Conservation (phyloP, 2,113 vertebrate genomes). For the Recurvirostra avosetta region DNA sequence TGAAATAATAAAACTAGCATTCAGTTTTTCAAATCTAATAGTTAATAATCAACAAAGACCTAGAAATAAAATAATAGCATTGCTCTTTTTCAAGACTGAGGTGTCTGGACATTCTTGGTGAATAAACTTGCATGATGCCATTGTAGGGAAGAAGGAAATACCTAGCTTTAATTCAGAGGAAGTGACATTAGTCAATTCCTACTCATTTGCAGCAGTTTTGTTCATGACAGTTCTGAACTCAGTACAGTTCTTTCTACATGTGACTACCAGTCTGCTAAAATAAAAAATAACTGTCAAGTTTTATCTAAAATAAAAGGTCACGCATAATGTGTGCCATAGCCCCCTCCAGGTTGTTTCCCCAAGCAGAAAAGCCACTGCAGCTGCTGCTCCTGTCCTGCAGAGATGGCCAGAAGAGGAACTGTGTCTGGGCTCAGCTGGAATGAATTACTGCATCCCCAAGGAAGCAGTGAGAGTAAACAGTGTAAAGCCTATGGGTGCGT, state of each 20-base stretch:
- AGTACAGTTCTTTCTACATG: neutral
- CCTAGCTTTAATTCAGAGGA: neutral
- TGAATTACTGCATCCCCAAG: neutral
- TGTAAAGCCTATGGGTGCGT: neutral
- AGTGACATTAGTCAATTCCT: neutral
- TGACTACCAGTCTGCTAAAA: neutral
- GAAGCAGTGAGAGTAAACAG: neutral
- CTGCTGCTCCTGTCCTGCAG: neutral
- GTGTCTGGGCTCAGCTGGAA: conserved; percentile 1
- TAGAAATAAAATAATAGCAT: neutral
- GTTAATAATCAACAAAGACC: neutral
- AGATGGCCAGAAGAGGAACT: neutral
- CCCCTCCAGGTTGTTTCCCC: neutral
- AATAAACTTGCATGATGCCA: neutral
- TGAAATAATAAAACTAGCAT: neutral
- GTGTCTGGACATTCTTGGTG: neutral
- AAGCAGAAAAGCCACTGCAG: neutral
- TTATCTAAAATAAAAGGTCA: neutral
- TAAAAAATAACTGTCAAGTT: neutral
- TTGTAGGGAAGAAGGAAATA: neutral
- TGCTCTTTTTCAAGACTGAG: neutral
- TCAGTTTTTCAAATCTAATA: neutral
- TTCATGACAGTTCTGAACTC: neutral
- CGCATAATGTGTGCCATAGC: neutral
- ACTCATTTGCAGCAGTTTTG: neutral